Conservation (phyloP, 37 sponge, comb jelly and placozoan species). For the Tethya wilhelma region DNA sequence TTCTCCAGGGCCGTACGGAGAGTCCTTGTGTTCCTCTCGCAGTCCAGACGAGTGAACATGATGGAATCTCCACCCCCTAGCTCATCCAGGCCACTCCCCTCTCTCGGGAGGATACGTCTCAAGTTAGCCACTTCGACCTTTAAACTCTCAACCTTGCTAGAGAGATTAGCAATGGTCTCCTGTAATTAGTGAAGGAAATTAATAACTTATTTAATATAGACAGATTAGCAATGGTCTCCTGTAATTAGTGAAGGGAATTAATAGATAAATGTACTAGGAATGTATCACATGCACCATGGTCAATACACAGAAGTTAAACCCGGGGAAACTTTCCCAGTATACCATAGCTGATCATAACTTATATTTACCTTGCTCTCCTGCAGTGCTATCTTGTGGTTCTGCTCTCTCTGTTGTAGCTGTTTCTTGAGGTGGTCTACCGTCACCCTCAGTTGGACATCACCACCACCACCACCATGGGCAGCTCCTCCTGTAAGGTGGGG, state of each 20-base stretch:
- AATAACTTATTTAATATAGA: not conserved
- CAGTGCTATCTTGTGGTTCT: conserved; percentile 36
- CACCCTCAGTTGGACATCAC: conserved; percentile 10
- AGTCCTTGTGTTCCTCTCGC: conserved; percentile 39
- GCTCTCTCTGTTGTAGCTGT: conserved; percentile 14
- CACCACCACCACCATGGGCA: not conserved
- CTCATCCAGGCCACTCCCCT: not conserved
- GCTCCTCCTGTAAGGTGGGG: conserved; percentile 40
- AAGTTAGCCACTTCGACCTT: conserved; percentile 40
- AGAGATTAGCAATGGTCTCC: conserved; percentile 47
- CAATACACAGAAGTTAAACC: not conserved
- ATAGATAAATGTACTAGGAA: no score
- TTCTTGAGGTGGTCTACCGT: conserved; percentile 7
- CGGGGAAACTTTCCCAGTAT: not conserved
- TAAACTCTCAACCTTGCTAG: conserved; percentile 27
- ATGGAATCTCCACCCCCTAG: not conserved
- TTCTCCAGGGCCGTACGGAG: conserved; percentile 47
- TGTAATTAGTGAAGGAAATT: not conserved
- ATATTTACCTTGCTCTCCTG: conserved; percentile 22
- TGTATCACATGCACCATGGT: no score
- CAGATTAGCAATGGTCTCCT: conserved; percentile 51
- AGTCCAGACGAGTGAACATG: conserved; percentile 80
- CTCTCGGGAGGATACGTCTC: conserved; percentile 2
- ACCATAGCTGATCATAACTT: not conserved
- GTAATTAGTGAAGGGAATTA: not conserved